Base-by-base conservation (phyloP, 2,113 vertebrate genomes). In the Dipodomys merriami region DNA sequence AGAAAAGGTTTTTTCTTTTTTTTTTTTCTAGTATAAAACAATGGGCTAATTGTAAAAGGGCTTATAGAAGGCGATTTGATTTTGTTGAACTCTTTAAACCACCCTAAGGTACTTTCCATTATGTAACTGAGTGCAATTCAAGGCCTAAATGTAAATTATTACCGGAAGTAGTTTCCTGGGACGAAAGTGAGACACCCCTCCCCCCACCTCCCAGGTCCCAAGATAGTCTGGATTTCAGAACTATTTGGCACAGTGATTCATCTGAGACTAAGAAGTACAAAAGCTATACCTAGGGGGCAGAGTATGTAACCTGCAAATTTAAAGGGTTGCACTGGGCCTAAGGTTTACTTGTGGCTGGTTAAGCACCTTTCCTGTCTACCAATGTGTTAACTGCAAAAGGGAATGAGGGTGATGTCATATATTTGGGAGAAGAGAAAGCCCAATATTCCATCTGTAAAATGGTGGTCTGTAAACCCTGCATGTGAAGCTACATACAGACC, bases 21-120 rank as follows among this genome's bases (percentile, higher is more conserved):
- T 39, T 80, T 73, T 81, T 39, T 46, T 67, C 0, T 77, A 92
- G 67, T 49, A 39, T 13, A 91, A 62, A 93, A 96, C 62, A 96
- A 97, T 95, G 78, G 49, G 57, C 80, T 94, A 91, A 87, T 90
- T 96, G 93, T 91, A 68, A 27, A 83, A 62, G 27, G 71, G 62
- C 85, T 71, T 90, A 44, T n/a, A 87, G 74, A 89, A 94, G 82
- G 94, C 86, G 74, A 84, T 85, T 74, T 78, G 49, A 78, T 91
- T 91, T 91, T 78, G 27, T 44, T 83, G 79, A 94, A 97, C 79
- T 23, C 16, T 20, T 96, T 96, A 95, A 53, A 27, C 82, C 81
- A 83, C 29, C 60, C 33, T 29, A n/a, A 76, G 84, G 53, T 85
- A 82, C 91, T 95, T 93, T 94, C 94, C 86, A 93, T 89, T 67